Conservation (phyloP, 2,797 vertebrate genomes). For the Hephaestus fuliginosus region DNA sequence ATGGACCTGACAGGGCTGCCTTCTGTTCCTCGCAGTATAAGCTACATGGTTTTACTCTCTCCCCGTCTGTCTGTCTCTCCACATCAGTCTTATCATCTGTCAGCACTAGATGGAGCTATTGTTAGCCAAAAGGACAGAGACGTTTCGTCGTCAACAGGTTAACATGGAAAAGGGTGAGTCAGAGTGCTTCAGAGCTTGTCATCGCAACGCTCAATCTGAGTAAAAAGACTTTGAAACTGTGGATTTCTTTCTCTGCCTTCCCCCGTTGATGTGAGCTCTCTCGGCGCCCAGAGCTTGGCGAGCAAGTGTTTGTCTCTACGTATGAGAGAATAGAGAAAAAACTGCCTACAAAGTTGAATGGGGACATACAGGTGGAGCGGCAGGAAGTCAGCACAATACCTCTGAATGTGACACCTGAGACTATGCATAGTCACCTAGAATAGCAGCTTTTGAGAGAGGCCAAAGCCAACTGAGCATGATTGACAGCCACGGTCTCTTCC, state of each 20-base stretch:
- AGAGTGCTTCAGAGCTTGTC: slow-evolving; percentile 30
- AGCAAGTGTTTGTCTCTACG: not conserved
- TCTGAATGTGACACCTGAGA: slow-evolving; percentile 18
- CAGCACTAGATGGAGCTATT: slow-evolving; percentile 75
- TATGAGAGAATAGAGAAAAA: not conserved
- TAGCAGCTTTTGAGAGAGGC: slow-evolving; percentile 23
- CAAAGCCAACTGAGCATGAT: slow-evolving; percentile 16
- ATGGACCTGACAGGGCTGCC: slow-evolving; percentile 45
- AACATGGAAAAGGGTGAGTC: slow-evolving; percentile 22
- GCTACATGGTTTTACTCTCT: slow-evolving; percentile 25
- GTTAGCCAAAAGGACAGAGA: slow-evolving; percentile 35
- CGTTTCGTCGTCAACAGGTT: slow-evolving; percentile 14
- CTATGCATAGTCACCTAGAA: slow-evolving; percentile 20
- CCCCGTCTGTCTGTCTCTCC: not conserved
- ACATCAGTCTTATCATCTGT: slow-evolving; percentile 8
- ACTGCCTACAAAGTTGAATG: slow-evolving; percentile 9
- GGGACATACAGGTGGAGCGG: slow-evolving; percentile 4
- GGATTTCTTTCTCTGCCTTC: slow-evolving; percentile 23
- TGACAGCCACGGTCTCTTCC: slow-evolving; percentile 40
- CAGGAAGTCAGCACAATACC: not conserved
- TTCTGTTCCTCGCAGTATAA: slow-evolving; percentile 34
- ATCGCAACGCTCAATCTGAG: slow-evolving; percentile 20
- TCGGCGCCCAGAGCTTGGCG: not conserved
- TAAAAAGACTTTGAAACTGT: slow-evolving; percentile 6
- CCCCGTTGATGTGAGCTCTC: slow-evolving; percentile 18